Evolutionary conservation across 2,797 vertebrate genomes (phyloP).

Genomic region (Typhlichthys eigenmanni): DNA sequence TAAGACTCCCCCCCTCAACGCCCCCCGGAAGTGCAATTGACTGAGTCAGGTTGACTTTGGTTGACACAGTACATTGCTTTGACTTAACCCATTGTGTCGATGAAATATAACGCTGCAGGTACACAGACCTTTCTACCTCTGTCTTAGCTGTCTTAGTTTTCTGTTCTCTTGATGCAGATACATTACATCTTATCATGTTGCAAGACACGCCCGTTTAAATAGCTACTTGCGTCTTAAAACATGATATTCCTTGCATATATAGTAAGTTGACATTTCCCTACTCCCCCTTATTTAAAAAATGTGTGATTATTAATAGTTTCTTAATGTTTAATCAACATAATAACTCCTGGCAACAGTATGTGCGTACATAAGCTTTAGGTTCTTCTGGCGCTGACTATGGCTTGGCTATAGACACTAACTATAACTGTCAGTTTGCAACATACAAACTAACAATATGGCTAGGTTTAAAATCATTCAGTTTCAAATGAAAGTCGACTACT

Average conservation of each 20-base stretch:
- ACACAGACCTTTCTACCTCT: slow-evolving; percentile 12
- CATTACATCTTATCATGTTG: slow-evolving; percentile 62
- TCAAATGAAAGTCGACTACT: too few species aligned
- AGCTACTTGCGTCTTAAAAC: slow-evolving; percentile 30
- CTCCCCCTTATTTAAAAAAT: too few species aligned
- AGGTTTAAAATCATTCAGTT: too few species aligned
- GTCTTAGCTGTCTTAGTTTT: slow-evolving; percentile 2
- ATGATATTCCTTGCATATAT: slow-evolving; percentile 19
- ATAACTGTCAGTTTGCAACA: too few species aligned
- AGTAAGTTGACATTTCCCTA: slow-evolving; percentile 18
- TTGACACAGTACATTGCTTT: not conserved
- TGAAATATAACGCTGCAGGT: slow-evolving; percentile 35
- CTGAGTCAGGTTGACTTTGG: slow-evolving; percentile 12
- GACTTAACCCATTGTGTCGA: slow-evolving; percentile 14
- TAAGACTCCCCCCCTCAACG: slow-evolving; percentile 5
- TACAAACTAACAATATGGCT: too few species aligned
- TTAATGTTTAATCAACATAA: too few species aligned
- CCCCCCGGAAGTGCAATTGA: slow-evolving; percentile 12
- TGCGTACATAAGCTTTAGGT: too few species aligned
- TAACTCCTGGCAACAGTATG: too few species aligned
- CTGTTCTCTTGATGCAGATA: slow-evolving; percentile 32
- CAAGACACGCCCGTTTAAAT: slow-evolving; percentile 58
- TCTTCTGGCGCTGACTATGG: too few species aligned
- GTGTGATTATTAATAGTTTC: too few species aligned
- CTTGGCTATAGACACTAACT: too few species aligned